Evolutionary conservation across 2,797 vertebrate genomes (phyloP), one percentile per base, ranked within the genome.

Genomic region (Danio aesculapii): DNA sequence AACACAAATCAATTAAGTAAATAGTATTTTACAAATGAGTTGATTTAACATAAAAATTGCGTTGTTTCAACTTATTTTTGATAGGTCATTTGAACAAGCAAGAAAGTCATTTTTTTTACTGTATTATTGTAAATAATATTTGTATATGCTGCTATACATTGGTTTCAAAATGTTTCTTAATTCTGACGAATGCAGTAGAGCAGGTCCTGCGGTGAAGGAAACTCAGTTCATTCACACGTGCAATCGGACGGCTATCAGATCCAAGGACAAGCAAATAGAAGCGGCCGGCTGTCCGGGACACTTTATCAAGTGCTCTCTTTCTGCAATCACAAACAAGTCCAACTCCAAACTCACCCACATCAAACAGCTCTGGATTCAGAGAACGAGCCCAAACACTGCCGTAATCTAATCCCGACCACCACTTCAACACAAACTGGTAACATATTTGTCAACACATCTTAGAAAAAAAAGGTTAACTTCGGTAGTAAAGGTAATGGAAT

Each of bases 211-310:
- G 92, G 94, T 94, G 92, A 95, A 95, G 86, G 92, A 89, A 94
- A 94, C 90, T 84, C 89, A 79, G 95, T 94, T 94, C 93, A 94
- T 95, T 95, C 94, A 95, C 94, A 92, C 89, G 89, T 80, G 76
- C 89, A 92, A 93, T 94, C 93, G 88, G 84, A 52, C 76, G 89
- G 88, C 92, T 93, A 95, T 95, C 94, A 92, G 93, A 89, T 91
- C 89, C 94, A 95, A 95, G 94, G 94, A 91, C 92, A 75, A 92
- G 94, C 89, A 95, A 95, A 95, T 92, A 95, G 89, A 92, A 90
- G 88, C 87, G 82, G 77, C 73, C 87, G 87, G 88, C 87, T 88
- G 86, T 87, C 79, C 21, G 86, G 92, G 88, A 93, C 91, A 92
- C 92, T 93, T 93, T 92, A 94, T 94, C 94, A 93, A 93, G 88